Base-by-base conservation (phyloP, 1,140 invertebrate species). In the Sesamia nonagrioides region DNA sequence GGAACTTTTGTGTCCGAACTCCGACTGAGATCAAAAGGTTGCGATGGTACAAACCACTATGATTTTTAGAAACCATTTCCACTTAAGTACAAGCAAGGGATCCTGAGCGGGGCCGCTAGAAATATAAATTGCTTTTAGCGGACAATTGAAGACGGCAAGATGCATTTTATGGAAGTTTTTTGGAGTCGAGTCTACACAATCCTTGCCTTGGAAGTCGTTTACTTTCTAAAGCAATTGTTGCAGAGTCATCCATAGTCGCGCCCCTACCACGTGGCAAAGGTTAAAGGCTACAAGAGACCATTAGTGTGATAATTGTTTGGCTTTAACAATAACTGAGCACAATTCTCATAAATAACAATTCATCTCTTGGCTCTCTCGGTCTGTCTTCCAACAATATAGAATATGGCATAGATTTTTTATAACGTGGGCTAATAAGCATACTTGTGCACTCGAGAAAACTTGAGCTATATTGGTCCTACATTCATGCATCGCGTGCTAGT, bases 1-100 rank as follows among this genome's bases (percentile, higher is more conserved):
- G 84, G 66, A 89, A 92, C 89, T 92, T 93, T 93, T 93, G 91
- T 92, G 85, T 87, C 84, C 87, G 84, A 85, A 87, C 83, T 89
- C 85, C 79, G 80, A 81, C 85, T 81, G 85, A 88, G 88, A 92
- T 91, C 87, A 91, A 91, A 91, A 91, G 88, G 86, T 91, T 91
- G 84, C 60, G 76, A 69, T 81, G 75, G 60, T 78, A 60, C 69
- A 45, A 54, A 78, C 18, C 60, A 72, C 76, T 81, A 78, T 78
- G 76, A 75, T 81, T 78, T 81, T 78, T 75, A 76, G 61, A 74
- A 66, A 74, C 48, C 33, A 45, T 82, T 77, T 79, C 78, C 21
- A 73, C 73, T 79, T 66, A 50, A 74, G 45, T 77, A 73, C 61
- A 81, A 56, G 74, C 40, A 61, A 76, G 40, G 63, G 73, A 75